Evolutionary conservation across 2,797 vertebrate genomes (phyloP).

Genomic region (Mycteria americana): DNA sequence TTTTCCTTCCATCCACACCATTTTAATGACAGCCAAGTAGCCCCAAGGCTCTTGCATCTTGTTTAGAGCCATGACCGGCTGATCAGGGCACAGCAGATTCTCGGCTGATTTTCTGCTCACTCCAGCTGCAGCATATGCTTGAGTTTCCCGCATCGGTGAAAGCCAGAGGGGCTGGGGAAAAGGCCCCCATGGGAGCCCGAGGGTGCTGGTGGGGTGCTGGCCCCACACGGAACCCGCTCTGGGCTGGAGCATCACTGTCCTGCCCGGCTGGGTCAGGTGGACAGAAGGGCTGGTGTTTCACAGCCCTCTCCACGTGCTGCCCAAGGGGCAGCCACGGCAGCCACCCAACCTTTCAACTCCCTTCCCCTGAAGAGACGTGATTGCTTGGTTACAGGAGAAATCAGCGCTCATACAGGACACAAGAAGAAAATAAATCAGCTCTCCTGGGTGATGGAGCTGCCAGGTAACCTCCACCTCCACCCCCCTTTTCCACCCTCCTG

Average conservation of each 20-base stretch:
- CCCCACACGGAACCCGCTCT: neutral
- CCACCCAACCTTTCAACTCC: neutral
- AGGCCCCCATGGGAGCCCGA: rapidly evolving
- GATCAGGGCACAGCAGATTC: neutral
- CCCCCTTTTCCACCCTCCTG: neutral
- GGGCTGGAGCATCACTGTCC: neutral
- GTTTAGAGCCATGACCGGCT: neutral
- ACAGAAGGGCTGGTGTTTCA: neutral
- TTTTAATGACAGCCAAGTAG: constrained; percentile 40
- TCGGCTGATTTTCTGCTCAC: rapidly evolving
- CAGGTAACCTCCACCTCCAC: neutral
- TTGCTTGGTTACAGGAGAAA: neutral
- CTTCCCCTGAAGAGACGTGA: neutral
- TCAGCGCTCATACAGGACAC: neutral
- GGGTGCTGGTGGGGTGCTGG: neutral
- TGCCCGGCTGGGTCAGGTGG: neutral
- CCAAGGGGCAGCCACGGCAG: neutral
- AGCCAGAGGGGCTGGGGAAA: neutral
- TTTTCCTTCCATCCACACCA: constrained; percentile 12
- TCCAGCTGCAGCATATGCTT: neutral
- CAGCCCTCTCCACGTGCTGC: neutral
- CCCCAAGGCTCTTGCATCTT: neutral
- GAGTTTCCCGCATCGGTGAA: rapidly evolving
- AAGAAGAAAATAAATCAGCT: neutral
- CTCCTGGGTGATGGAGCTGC: neutral